Evolutionary conservation across 1,140 invertebrate species (phyloP).

Genomic region (Drosophila nigromelanica): DNA sequence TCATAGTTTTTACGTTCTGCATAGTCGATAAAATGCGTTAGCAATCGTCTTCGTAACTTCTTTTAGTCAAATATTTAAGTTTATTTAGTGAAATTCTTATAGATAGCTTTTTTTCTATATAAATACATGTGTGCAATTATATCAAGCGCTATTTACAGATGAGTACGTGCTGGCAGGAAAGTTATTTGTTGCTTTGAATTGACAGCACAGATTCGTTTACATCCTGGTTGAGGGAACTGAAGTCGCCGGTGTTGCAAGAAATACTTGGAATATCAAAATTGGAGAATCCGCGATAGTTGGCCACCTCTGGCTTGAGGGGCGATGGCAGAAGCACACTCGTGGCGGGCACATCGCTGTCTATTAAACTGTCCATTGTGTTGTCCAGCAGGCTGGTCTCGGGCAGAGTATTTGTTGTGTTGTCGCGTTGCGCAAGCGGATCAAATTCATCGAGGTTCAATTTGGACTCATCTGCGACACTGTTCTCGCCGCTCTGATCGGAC

Average conservation of each 20-base stretch:
- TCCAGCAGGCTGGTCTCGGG: slow-evolving; percentile 44
- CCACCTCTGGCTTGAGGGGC: slow-evolving; percentile 85
- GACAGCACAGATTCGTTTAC: slow-evolving; percentile 10
- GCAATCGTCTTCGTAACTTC: not conserved
- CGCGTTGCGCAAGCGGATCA: slow-evolving; percentile 74
- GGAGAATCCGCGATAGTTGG: slow-evolving; percentile 88
- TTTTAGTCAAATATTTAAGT: slow-evolving; percentile 7
- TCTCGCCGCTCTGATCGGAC: slow-evolving; percentile 88
- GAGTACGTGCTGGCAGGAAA: slow-evolving; percentile 18
- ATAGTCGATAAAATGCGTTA: not conserved
- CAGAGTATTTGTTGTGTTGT: not conserved
- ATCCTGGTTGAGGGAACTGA: slow-evolving; percentile 67
- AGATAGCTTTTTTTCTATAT: slow-evolving; percentile 38
- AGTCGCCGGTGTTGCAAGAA: slow-evolving; percentile 89
- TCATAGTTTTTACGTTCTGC: slow-evolving; percentile 25
- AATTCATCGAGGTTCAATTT: slow-evolving; percentile 83
- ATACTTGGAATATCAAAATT: slow-evolving; percentile 89
- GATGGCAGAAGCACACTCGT: slow-evolving; percentile 87
- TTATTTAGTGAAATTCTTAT: slow-evolving; percentile 48
- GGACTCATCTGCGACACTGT: slow-evolving; percentile 87
- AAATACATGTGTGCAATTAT: slow-evolving; percentile 67
- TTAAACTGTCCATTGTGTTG: slow-evolving; percentile 73
- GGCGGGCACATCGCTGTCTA: slow-evolving; percentile 85
- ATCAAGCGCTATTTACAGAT: slow-evolving; percentile 55
- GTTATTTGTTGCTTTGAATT: slow-evolving; percentile 15